Percentiles rank a stretch among this genome's conserved stretches.
phyloP scores from a whole-genome alignment of 2,888 invertebrate genomes.

The Scaptomyza polygonia region DNA sequence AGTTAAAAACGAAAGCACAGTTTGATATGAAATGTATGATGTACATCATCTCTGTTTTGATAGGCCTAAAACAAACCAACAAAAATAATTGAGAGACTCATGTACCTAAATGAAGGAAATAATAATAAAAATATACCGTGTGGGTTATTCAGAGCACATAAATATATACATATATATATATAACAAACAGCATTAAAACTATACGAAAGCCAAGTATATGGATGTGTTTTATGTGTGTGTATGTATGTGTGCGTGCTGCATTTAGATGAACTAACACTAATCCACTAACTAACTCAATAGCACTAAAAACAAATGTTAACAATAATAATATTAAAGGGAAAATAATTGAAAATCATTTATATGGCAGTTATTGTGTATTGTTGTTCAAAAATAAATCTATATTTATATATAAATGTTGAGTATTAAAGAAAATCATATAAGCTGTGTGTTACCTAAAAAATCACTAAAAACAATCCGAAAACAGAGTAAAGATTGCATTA shows the following conservation, averaged over 20 bases:
- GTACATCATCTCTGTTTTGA: constrained; percentile 46
- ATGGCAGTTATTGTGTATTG: constrained; percentile 58
- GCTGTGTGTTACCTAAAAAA: constrained; percentile 49
- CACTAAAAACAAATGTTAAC: constrained; percentile 34
- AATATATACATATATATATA: no score
- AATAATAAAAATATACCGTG: constrained; percentile 41
- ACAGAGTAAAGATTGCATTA: constrained; percentile 45
- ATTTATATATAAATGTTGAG: constrained; percentile 42
- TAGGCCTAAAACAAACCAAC: constrained; percentile 42
- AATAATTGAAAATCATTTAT: constrained; percentile 34
- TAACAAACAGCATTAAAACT: constrained; percentile 28
- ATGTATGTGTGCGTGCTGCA: constrained; percentile 39
- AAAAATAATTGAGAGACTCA: constrained; percentile 74
- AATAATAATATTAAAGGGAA: constrained; percentile 45
- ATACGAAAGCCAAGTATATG: constrained; percentile 53
- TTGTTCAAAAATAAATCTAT: constrained; percentile 53
- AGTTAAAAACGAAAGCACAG: constrained; percentile 8
- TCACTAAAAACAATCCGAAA: constrained; percentile 25
- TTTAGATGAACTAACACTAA: constrained; percentile 28
- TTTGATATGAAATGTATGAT: constrained; percentile 39
- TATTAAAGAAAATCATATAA: constrained; percentile 37
- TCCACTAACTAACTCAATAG: constrained; percentile 25
- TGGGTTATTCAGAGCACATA: constrained; percentile 23
- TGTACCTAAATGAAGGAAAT: constrained; percentile 77
- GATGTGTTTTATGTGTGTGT: constrained; percentile 66